Base-by-base conservation (phyloP, 2,113 vertebrate species). In the Theropithecus gelada region DNA sequence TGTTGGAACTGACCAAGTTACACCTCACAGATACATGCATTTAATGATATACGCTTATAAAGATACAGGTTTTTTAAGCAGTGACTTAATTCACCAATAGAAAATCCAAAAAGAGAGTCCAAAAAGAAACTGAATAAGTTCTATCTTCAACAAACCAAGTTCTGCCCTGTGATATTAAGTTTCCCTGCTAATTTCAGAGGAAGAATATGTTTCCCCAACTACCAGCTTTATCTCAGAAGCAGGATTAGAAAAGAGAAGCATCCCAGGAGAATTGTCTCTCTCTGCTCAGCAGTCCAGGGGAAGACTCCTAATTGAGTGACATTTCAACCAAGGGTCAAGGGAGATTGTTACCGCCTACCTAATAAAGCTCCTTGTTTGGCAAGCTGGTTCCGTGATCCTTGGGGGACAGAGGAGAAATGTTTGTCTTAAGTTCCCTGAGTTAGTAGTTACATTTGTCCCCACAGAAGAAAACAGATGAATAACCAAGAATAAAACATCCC, bases 221-320 rank as follows among this genome's bases (percentile, higher is more conserved):
- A 50, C 52, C 30, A 32, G 35, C 22, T 30, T 96, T 81, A 35
- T 85, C 38, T 90, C 90, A 93, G 92, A 94, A 94, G 84, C 8
- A 76, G 66, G 27, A 8, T 1, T 95, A 43, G 66, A 87, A 84
- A 72, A 92, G 45, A 75, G 85, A 52, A 38, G 17, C 8, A 30
- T 94, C 88, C 85, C 92, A 50, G 52, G 86, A 95, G 88, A 95
- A 86, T 88, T 27, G 14, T 55, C 64, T 76, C n/a, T 86, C 90
- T 90, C 75, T 20, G 40, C 32, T 79, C 32, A 55, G 90, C 23
- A 57, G 35, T 91, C 52, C 61, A 55, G 73, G 70, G 85, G 76
- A 92, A 95, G 85, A 59, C 66, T 91, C 92, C 73, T 73, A 96
- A 97, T 95, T 96, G 93, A 95, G 85, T 96, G 97, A 93, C 97